A percentile compares a stretch with the other conserved stretches of the same genome.
These are phyloP conservation scores for Parapristionchus giblindavisi DNA, from an alignment of 2,888 invertebrate species.

Conservation along the genomic window DNA sequence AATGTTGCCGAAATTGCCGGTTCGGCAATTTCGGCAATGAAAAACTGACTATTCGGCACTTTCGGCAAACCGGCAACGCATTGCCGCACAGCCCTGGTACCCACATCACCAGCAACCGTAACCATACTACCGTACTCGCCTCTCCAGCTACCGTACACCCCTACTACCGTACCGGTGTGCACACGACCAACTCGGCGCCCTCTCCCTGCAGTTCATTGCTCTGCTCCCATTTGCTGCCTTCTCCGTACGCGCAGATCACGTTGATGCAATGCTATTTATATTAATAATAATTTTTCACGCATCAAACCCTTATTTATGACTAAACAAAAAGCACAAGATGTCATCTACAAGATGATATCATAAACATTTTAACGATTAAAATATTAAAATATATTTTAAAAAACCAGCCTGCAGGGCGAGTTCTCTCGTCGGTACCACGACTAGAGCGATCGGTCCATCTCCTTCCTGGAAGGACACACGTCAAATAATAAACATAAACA, in stretches of 20 bases:
- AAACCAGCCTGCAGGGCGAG: slow-evolving; percentile 84
- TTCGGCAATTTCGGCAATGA: too few relatives aligned
- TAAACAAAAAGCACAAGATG: too few relatives aligned
- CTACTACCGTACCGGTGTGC: slow-evolving; percentile 74
- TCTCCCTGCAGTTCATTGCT: slow-evolving; percentile 85
- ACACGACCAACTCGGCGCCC: slow-evolving; percentile 77
- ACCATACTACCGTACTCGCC: too few relatives aligned
- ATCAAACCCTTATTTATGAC: neutral
- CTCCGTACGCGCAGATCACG: slow-evolving; percentile 79
- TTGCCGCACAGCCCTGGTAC: too few relatives aligned
- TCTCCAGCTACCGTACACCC: too few relatives aligned
- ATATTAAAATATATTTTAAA: neutral
- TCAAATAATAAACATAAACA: neutral
- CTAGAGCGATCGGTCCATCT: slow-evolving; percentile 94
- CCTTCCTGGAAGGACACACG: slow-evolving; percentile 72
- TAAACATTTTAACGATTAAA: neutral
- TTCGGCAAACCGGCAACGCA: too few relatives aligned
- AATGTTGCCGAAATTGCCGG: too few relatives aligned
- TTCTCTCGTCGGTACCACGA: slow-evolving; percentile 95
- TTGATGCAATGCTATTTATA: slow-evolving; percentile 72
- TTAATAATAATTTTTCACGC: neutral
- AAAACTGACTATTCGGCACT: too few relatives aligned
- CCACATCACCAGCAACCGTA: too few relatives aligned
- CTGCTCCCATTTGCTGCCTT: slow-evolving; percentile 99
- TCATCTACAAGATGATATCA: too few relatives aligned